Base-by-base conservation (phyloP, 2,113 vertebrate species). In the Callocephalon fimbriatum region DNA sequence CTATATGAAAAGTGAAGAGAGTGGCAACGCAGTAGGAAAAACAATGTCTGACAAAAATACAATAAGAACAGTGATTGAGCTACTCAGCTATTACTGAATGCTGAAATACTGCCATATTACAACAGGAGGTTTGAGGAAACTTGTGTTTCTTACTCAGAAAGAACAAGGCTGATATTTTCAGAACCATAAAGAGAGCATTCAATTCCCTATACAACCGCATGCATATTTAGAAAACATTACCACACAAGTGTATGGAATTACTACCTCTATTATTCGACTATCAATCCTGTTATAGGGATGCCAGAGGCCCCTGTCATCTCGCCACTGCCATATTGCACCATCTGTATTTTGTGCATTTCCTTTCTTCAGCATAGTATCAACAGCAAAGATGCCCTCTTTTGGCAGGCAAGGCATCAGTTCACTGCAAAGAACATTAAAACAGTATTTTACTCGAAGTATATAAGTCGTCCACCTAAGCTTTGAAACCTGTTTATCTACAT, bases 271-370 rank as follows among this genome's bases (percentile, higher is more conserved):
- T 97, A 99, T 99, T 96, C 99, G 99, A 97, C 99, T 99, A 97
- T 99, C 99, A 86, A 99, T 99, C 95, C 99, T 99, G 98, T 99
- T 99, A 97, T 99, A 99, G 11, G 99, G 99, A 97, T 99, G 99
- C 99, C 99, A 99, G 73, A 99, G 98, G 81, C 99, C 99, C 51
- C 99, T 98, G 97, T 99, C 99, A 95, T 99, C 99, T 80, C 99
- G 98, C 99, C 99, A 99, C 54, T 99, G 99, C 99, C 99, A 99
- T 94, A 99, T 99, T 4, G 99, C 99, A 42, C 99, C 99, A 80
- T 99, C 99, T 35, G 99, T 99, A 82, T 99, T 99, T 98, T 99
- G 99, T 6, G 99, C 98, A 48, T 99, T 99, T 96, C 99, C 99
- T 97, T 99, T 99, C 98, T 99, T 99, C 80, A 99, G 98, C 99